These are phyloP conservation scores for Radopholus similis DNA, from an alignment of 1,140 invertebrate genomes.

Conservation along the genomic window DNA sequence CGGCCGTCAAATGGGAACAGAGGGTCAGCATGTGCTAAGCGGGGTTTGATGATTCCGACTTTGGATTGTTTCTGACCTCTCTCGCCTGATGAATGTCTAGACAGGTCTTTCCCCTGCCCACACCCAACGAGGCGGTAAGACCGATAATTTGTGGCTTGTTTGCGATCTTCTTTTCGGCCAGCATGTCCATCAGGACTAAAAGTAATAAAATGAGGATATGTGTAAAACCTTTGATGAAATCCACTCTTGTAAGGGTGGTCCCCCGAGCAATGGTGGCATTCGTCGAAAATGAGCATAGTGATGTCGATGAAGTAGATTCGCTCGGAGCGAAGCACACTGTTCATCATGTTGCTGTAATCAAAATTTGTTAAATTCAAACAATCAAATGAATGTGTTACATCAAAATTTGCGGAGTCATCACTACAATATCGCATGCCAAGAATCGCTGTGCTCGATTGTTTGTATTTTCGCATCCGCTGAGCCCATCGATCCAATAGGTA, in stretches of 20 bases:
- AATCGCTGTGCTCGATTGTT: slow-evolving; percentile 25
- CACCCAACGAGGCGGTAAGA: slow-evolving; percentile 49
- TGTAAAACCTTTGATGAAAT: not conserved
- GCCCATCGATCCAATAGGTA: slow-evolving; percentile 34
- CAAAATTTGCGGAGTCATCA: slow-evolving; percentile 47
- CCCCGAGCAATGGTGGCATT: slow-evolving; percentile 45
- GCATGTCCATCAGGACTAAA: slow-evolving; percentile 41
- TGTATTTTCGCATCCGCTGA: slow-evolving; percentile 33
- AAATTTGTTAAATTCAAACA: slow-evolving; percentile 6
- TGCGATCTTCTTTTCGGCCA: slow-evolving; percentile 16
- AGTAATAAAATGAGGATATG: slow-evolving; percentile 1
- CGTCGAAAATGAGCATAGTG: slow-evolving; percentile 47
- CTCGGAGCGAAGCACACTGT: slow-evolving; percentile 31
- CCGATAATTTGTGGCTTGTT: slow-evolving; percentile 44
- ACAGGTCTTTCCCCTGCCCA: slow-evolving; percentile 33
- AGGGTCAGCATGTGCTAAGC: slow-evolving; percentile 30
- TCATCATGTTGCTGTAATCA: slow-evolving; percentile 45
- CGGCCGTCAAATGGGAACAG: slow-evolving; percentile 29
- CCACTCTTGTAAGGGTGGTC: slow-evolving; percentile 45
- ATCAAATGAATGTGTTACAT: slow-evolving; percentile 17
- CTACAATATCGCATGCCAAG: slow-evolving; percentile 34
- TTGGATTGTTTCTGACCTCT: not conserved
- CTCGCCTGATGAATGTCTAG: slow-evolving; percentile 15
- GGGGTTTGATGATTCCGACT: not conserved
- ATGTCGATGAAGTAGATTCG: slow-evolving; percentile 37